A percentile compares a stretch with the other conserved stretches of the same genome.
phyloP scores from a whole-genome alignment of 2,888 invertebrate genomes.

The Ophion slaviceki region DNA sequence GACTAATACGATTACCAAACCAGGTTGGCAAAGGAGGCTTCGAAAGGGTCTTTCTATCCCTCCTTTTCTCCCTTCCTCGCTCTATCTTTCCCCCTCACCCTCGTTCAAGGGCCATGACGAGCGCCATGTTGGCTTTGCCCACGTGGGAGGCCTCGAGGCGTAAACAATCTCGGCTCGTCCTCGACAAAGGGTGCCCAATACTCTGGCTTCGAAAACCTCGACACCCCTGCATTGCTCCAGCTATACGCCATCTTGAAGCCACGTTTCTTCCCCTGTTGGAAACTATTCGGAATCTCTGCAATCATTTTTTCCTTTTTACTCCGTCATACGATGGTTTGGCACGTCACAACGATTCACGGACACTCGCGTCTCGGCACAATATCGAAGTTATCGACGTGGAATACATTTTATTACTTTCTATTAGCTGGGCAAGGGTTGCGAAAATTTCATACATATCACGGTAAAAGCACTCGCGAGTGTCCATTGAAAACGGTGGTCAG shows the following conservation, averaged over 20 bases:
- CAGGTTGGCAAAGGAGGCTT: conserved; percentile 26
- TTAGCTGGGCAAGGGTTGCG: conserved; percentile 47
- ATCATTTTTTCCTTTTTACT: conserved; percentile 34
- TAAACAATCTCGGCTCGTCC: conserved; percentile 78
- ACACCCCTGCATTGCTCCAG: conserved; percentile 21
- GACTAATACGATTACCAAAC: neutral
- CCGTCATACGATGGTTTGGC: neutral
- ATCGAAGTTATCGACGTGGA: conserved; percentile 24
- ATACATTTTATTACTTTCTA: conserved; percentile 59
- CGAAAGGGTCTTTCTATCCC: conserved; percentile 42
- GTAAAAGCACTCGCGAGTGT: conserved; percentile 59
- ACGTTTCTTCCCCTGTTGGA: conserved; percentile 50
- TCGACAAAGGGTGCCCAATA: conserved; percentile 61
- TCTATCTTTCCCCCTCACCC: conserved; percentile 42
- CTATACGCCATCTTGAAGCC: conserved; percentile 59
- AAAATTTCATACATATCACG: conserved; percentile 55
- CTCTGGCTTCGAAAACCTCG: conserved; percentile 17
- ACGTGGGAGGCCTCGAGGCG: conserved; percentile 81
- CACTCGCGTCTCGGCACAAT: conserved; percentile 20
- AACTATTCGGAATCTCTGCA: conserved; percentile 42
- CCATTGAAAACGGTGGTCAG: conserved; percentile 61
- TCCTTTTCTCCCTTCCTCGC: too few relatives aligned
- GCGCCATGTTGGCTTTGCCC: conserved; percentile 79
- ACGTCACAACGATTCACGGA: conserved; percentile 12
- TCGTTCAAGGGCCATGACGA: conserved; percentile 72